These are phyloP conservation scores for Cryptus armator DNA, from an alignment of 2,888 invertebrate species.

Conservation along the genomic window DNA sequence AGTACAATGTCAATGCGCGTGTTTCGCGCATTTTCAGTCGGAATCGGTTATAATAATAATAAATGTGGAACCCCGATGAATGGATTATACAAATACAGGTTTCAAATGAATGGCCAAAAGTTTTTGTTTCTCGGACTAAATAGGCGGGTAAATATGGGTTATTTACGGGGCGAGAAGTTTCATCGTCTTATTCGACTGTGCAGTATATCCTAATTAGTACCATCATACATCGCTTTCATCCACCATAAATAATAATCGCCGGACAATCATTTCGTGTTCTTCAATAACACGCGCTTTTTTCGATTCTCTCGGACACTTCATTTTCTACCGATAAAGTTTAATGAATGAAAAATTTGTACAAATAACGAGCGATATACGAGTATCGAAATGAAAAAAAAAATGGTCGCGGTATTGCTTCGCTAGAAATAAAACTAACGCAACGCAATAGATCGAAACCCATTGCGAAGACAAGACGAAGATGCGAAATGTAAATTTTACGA, in stretches of 20 bases:
- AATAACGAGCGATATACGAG: conserved; percentile 39
- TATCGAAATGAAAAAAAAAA: too few relatives aligned
- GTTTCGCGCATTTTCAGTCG: conserved; percentile 69
- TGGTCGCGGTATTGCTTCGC: too few relatives aligned
- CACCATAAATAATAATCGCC: conserved; percentile 59
- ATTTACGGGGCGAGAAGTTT: conserved; percentile 61
- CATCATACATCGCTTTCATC: conserved; percentile 57
- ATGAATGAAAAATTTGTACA: conserved; percentile 68
- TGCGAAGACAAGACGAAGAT: too few relatives aligned
- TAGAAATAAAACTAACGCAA: too few relatives aligned
- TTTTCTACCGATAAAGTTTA: conserved; percentile 35
- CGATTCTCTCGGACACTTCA: too few relatives aligned
- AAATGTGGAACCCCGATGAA: conserved; percentile 42
- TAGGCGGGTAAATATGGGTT: conserved; percentile 56
- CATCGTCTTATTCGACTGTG: conserved; percentile 63
- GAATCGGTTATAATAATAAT: conserved; percentile 54
- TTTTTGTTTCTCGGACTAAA: conserved; percentile 53
- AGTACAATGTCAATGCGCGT: conserved; percentile 77
- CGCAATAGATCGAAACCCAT: too few relatives aligned
- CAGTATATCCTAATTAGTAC: conserved; percentile 67
- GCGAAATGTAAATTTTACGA: too few relatives aligned
- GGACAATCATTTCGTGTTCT: conserved; percentile 19
- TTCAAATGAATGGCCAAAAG: conserved; percentile 81
- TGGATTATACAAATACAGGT: conserved; percentile 74
- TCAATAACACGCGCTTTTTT: conserved; percentile 40